Evolutionary conservation across 2,888 invertebrate species (phyloP), one percentile per base, ranked within the genome.

Genomic region (Petrolisthes manimaculis): DNA sequence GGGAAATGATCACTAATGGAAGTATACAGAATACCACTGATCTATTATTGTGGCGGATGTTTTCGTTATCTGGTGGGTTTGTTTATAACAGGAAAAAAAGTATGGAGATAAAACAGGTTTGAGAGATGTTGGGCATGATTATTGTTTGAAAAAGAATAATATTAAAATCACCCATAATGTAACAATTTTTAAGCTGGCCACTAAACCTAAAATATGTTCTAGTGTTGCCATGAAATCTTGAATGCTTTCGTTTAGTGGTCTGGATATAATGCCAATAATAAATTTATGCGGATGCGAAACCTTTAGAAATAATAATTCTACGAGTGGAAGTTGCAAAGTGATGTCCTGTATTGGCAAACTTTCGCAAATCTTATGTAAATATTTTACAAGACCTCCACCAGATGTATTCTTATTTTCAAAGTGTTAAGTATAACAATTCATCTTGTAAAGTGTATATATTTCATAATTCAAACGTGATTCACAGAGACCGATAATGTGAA

Each of bases 231-330:
- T 21, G 37, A 74, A 74, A 8, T 21, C n/a, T 24, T 74, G 74
- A 9, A 74, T 21, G 74, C 37, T 74, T 74, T 21, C 74, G 18
- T 74, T 74, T 21, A n/a, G n/a, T 74, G 21, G 74, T 74, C 14
- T 74, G 21, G n/a, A 4, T 24, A 71, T 71, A 4, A n/a, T n/a
- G n/a, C 74, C 74, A 74, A 74, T 0, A 24, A 74, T 37, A n/a
- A 21, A 74, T 24, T 12, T 74, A 74, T 74, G 74, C 5, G 74
- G 74, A 24, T 21, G n/a, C 8, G 74, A 21, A 6, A 74, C 21
- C 37, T 74, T 74, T 74, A 74, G 74, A 74, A n/a, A 74, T 8
- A 74, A 74, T 24, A n/a, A 74, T 74, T 74, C 74, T 24, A 74
- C n/a, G n/a, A n/a, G 74, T 21, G 74, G 74, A 74, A 74, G 21